Conservation (phyloP, 2,797 vertebrate genomes). For the Aplochiton taeniatus region DNA sequence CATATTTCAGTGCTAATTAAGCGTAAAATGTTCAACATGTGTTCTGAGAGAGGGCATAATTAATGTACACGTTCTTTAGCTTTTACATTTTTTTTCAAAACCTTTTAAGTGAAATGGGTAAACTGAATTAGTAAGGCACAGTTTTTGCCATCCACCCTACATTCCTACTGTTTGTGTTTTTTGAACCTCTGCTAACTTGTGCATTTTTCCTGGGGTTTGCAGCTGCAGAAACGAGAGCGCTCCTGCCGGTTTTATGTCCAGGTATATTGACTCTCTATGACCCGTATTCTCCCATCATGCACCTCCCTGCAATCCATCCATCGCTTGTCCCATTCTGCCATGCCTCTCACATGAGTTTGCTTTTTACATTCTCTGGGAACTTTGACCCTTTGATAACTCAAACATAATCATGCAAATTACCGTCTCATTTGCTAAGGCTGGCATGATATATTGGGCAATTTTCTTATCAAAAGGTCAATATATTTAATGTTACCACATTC, state of each 20-base stretch:
- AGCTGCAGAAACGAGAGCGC: constrained; percentile 99
- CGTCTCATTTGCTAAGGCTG: too few relatives aligned
- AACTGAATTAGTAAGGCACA: constrained; percentile 13
- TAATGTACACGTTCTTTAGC: too few relatives aligned
- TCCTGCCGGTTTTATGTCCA: constrained; percentile 99
- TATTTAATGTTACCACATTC: too few relatives aligned
- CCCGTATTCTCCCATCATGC: constrained; percentile 25
- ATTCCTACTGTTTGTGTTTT: constrained; percentile 56
- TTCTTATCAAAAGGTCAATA: not conserved
- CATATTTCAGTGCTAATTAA: constrained; percentile 50
- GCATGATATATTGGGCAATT: too few relatives aligned
- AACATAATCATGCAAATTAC: not conserved
- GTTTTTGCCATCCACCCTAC: constrained; percentile 70
- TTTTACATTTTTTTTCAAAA: constrained; percentile 20
- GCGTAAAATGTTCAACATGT: constrained; percentile 20
- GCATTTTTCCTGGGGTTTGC: constrained; percentile 73
- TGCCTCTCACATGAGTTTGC: constrained; percentile 1
- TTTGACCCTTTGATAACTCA: constrained; percentile 50
- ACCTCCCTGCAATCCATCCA: not conserved
- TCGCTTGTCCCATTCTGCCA: constrained; percentile 1
- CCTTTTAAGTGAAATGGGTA: constrained; percentile 21
- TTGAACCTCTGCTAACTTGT: constrained; percentile 51
- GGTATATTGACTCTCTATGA: constrained; percentile 84
- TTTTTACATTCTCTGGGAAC: constrained; percentile 28
- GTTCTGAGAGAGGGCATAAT: constrained; percentile 33